Percentiles rank a stretch among this genome's conserved stretches.
Evolutionary conservation across 2,888 invertebrate genomes (phyloP).

Genomic region (Melanargia galathea): DNA sequence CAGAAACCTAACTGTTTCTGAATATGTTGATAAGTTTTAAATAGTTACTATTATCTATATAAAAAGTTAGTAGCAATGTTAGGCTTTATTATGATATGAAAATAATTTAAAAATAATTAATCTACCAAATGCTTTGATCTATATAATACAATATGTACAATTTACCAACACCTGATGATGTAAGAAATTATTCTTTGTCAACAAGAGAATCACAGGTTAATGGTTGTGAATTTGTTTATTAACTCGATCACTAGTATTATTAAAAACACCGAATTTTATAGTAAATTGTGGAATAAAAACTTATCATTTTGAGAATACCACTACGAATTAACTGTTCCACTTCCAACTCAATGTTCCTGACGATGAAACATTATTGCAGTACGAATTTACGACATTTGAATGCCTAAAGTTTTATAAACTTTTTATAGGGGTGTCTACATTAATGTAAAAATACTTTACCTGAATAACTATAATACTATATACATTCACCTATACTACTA

Average conservation of each 20-base stretch:
- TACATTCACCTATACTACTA: slow-evolving; percentile 18
- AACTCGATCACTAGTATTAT: slow-evolving; percentile 35
- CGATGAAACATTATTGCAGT: slow-evolving; percentile 12
- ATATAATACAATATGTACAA: neutral
- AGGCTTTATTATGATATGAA: slow-evolving; percentile 7
- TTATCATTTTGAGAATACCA: slow-evolving; percentile 1
- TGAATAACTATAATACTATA: slow-evolving; percentile 20
- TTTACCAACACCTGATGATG: slow-evolving; percentile 11
- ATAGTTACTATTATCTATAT: slow-evolving; percentile 19
- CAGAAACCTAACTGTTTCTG: slow-evolving; percentile 17
- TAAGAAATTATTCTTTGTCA: slow-evolving; percentile 6
- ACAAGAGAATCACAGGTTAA: slow-evolving; percentile 34
- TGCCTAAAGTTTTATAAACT: slow-evolving; percentile 24
- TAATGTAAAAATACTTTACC: slow-evolving; percentile 9
- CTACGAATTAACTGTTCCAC: slow-evolving; percentile 7
- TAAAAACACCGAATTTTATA: slow-evolving; percentile 23
- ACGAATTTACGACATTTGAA: slow-evolving; percentile 21
- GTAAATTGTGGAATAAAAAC: slow-evolving; percentile 6
- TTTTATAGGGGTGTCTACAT: slow-evolving; percentile 23
- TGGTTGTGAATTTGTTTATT: slow-evolving; percentile 46
- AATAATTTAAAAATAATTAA: neutral
- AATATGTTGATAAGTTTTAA: slow-evolving; percentile 10
- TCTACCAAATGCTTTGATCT: slow-evolving; percentile 1
- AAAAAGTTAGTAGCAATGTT: slow-evolving; percentile 11
- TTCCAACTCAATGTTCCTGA: slow-evolving; percentile 22